These are phyloP conservation scores for Tympanuchus pallidicinctus DNA, from an alignment of 2,113 vertebrate genomes.

Conservation along the genomic window DNA sequence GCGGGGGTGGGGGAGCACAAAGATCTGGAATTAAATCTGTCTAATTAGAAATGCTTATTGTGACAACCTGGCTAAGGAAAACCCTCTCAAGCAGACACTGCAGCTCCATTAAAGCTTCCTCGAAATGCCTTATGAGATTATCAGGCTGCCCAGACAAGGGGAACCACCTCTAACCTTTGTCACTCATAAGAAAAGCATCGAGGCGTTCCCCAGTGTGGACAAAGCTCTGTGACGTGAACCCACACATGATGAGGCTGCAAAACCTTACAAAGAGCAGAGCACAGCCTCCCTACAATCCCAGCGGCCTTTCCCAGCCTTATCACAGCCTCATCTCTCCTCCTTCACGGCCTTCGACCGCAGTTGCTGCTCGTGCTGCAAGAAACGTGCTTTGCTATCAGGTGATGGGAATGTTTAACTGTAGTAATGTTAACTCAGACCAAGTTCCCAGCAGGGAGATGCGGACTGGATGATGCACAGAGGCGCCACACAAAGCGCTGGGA, in stretches of 20 bases:
- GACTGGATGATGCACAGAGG: background rate
- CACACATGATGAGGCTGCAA: background rate
- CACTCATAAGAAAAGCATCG: background rate
- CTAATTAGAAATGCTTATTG: slow-evolving; percentile 10
- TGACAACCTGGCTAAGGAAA: background rate
- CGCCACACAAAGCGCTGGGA: background rate
- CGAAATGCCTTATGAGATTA: background rate
- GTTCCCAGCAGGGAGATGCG: rapidly evolving
- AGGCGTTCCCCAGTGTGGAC: rapidly evolving
- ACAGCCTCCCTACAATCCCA: rapidly evolving
- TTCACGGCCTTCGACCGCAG: background rate
- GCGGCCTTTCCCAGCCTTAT: background rate
- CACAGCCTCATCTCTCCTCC: background rate
- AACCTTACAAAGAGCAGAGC: background rate
- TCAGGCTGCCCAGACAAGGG: background rate
- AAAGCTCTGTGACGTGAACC: background rate
- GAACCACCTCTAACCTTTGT: background rate
- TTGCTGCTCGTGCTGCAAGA: rapidly evolving
- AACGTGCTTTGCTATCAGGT: background rate
- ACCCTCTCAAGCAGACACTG: background rate
- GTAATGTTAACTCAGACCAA: background rate
- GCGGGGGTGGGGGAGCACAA: background rate
- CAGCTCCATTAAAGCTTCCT: slow-evolving; percentile 34
- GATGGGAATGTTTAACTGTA: background rate
- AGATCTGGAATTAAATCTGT: slow-evolving; percentile 5